Conservation (phyloP, 2,797 vertebrate genomes). For the Parotocinclus haroldoi region DNA sequence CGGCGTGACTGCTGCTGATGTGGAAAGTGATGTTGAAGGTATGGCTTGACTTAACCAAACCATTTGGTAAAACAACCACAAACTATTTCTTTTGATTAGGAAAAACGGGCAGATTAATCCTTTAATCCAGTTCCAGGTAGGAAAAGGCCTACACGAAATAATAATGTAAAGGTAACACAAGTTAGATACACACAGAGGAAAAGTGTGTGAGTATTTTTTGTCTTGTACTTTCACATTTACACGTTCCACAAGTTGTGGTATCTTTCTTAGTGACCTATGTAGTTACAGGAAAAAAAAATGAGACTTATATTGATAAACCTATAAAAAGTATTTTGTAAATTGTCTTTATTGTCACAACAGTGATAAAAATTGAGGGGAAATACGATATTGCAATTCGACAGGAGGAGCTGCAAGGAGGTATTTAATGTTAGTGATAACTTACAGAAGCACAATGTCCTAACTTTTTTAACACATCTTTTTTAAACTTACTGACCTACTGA, state of each 20-base stretch:
- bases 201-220: no score
- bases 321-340: not conserved
- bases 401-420: conserved; percentile 88
- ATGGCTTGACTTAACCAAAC: conserved; percentile 37
- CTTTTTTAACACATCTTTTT: not conserved
- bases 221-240: no score
- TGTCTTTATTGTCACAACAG: conserved; percentile 67
- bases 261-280: no score
- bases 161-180: no score
- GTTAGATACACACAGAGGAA: no score
- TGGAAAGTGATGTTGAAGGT: conserved; percentile 86
- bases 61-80: no score
- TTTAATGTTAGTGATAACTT: conserved; percentile 8
- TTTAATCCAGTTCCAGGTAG: no score
- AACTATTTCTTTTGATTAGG: not conserved
- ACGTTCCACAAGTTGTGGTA: no score
- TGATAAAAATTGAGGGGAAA: conserved; percentile 79
- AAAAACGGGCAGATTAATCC: not conserved
- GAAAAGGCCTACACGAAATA: no score
- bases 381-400: conserved; percentile 79
- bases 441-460: conserved; percentile 19
- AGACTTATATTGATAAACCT: not conserved
- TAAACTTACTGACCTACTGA: conserved; percentile 24
- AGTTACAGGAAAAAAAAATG: not conserved
- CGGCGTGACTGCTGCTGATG: conserved; percentile 81